Evolutionary conservation across 2,888 invertebrate species (phyloP).

Genomic region (Pocota personata): DNA sequence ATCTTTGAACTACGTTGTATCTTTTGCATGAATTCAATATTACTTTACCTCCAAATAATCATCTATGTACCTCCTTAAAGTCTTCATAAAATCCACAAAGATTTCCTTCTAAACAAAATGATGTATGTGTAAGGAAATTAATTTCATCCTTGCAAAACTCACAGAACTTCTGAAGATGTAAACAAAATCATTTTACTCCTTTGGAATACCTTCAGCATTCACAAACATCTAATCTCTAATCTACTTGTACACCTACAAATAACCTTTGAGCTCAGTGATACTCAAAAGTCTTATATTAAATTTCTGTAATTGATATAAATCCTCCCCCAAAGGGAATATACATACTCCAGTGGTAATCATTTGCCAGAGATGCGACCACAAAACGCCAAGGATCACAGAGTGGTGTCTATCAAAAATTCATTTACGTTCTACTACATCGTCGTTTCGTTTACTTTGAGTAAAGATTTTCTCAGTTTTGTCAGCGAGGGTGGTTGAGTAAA

Average conservation of each 20-base stretch:
- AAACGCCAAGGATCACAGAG: conserved; percentile 38
- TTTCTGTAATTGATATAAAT: conserved; percentile 73
- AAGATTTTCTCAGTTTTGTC: conserved; percentile 12
- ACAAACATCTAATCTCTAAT: neutral
- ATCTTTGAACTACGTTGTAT: neutral
- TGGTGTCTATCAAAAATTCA: conserved; percentile 71
- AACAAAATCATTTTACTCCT: neutral
- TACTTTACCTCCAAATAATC: neutral
- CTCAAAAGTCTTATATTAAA: conserved; percentile 66
- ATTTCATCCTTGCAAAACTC: neutral
- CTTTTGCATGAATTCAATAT: neutral
- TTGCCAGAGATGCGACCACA: conserved; percentile 25
- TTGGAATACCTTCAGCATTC: neutral
- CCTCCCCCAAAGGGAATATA: conserved; percentile 21
- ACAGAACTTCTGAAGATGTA: neutral
- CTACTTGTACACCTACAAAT: conserved; percentile 42
- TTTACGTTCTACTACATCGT: conserved; percentile 9
- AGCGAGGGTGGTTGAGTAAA: conserved; percentile 5
- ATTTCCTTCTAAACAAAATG: neutral
- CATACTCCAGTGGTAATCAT: conserved; percentile 39
- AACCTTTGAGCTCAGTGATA: conserved; percentile 37
- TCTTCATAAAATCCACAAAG: neutral
- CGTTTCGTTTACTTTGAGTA: conserved; percentile 33
- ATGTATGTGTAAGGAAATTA: neutral
- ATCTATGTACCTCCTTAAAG: neutral